Evolutionary conservation across 2,113 vertebrate species (phyloP).

Genomic region (Cyanoderma ruficeps): DNA sequence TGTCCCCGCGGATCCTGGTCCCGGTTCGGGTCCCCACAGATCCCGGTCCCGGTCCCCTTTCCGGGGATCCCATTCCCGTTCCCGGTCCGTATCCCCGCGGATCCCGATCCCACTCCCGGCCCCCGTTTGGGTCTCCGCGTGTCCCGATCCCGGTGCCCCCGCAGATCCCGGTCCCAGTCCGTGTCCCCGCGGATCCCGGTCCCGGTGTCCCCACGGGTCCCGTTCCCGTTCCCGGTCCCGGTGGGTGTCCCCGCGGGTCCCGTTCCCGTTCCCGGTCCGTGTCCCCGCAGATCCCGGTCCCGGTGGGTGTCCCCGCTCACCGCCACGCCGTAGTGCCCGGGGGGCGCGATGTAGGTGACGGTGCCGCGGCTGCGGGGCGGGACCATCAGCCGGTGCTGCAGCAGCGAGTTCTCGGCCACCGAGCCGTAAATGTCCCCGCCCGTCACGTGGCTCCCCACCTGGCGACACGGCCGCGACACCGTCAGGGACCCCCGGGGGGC

Average conservation of each 20-base stretch:
- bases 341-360: constrained; percentile 47
- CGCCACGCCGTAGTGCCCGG: constrained; percentile 44
- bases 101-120: too few species aligned
- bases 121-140: too few species aligned
- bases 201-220: too few species aligned
- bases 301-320: background rate
- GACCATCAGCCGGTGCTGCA: constrained; percentile 66
- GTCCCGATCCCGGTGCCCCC: too few species aligned
- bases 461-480: background rate
- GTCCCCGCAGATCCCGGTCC: background rate
- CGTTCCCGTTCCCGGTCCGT: background rate
- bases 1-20: too few species aligned
- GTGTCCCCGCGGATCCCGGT: too few species aligned
- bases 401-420: constrained; percentile 66
- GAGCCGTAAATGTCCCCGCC: constrained; percentile 65
- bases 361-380: constrained; percentile 55
- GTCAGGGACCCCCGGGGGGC: background rate
- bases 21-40: too few species aligned
- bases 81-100: too few species aligned
- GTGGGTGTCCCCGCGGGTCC: background rate
- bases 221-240: too few species aligned
- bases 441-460: constrained; percentile 65
- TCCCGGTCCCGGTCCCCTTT: too few species aligned
- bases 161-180: too few species aligned
- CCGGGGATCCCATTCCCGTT: too few species aligned